phyloP scores from a whole-genome alignment of 2,888 invertebrate genomes.

The Drosophila ustulata region DNA sequence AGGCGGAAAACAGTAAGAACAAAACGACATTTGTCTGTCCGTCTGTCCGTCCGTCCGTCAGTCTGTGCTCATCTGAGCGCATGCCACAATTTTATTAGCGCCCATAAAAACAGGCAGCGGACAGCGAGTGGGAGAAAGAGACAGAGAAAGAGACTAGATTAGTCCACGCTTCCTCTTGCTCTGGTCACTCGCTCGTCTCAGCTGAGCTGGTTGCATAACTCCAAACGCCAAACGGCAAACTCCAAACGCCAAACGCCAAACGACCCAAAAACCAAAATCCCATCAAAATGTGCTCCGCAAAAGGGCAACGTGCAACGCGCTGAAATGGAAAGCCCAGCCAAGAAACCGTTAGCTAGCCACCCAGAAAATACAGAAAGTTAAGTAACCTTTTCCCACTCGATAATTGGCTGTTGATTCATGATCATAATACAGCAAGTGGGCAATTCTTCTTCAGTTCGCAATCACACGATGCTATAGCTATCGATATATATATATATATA shows the following conservation, averaged over 20 bases:
- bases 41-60: neutral
- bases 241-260: neutral
- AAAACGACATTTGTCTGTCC: no score
- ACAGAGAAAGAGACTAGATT: neutral
- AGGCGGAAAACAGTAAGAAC: slow-evolving; percentile 48
- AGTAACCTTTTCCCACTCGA: neutral
- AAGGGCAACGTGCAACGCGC: slow-evolving; percentile 52
- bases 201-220: slow-evolving; percentile 38
- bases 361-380: neutral
- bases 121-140: neutral
- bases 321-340: slow-evolving; percentile 50
- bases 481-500: no score
- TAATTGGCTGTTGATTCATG: neutral
- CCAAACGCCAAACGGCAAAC: neutral
- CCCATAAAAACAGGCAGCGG: slow-evolving; percentile 16
- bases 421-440: no score
- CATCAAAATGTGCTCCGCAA: slow-evolving; percentile 25
- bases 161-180: slow-evolving; percentile 30
- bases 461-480: no score
- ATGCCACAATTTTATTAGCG: slow-evolving; percentile 25
- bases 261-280: slow-evolving; percentile 15
- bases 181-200: slow-evolving; percentile 23
- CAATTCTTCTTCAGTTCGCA: no score
- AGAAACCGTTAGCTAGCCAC: slow-evolving; percentile 1
- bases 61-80: slow-evolving; percentile 6